phyloP scores from a whole-genome alignment of 2,888 invertebrate genomes.

The Stenichneumon culpator region DNA sequence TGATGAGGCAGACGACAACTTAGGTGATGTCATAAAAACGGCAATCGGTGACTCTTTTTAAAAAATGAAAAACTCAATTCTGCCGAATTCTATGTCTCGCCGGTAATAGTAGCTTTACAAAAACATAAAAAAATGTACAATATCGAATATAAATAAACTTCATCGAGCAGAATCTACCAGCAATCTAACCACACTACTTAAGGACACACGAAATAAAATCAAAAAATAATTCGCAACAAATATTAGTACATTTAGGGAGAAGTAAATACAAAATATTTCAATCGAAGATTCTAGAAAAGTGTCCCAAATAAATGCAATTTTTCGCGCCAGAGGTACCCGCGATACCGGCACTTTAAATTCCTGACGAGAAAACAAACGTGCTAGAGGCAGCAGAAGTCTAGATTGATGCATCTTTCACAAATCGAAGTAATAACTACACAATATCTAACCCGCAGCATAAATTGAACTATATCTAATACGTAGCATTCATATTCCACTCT shows the following conservation, averaged over 20 bases:
- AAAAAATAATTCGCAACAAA: background rate
- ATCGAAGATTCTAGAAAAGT: background rate
- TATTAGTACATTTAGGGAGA: constrained; percentile 2
- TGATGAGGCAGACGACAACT: too few species aligned
- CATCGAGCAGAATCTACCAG: background rate
- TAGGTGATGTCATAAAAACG: too few species aligned
- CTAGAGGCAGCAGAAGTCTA: background rate
- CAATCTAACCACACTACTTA: background rate
- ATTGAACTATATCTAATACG: too few species aligned
- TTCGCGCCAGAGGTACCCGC: background rate
- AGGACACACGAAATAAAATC: background rate
- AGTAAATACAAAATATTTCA: background rate
- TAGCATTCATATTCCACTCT: too few species aligned
- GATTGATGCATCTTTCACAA: background rate
- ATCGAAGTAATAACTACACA: background rate
- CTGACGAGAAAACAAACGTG: background rate
- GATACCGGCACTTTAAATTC: background rate
- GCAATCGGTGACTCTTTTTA: too few species aligned
- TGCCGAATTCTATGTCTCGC: too few species aligned
- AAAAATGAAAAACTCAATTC: too few species aligned
- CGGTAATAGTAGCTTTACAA: too few species aligned
- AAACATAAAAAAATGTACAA: too few species aligned
- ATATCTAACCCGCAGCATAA: background rate
- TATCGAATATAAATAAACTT: background rate
- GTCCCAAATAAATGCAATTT: background rate